Evolutionary conservation across 2,888 invertebrate species (phyloP).

Genomic region (Nemurella pictetii): DNA sequence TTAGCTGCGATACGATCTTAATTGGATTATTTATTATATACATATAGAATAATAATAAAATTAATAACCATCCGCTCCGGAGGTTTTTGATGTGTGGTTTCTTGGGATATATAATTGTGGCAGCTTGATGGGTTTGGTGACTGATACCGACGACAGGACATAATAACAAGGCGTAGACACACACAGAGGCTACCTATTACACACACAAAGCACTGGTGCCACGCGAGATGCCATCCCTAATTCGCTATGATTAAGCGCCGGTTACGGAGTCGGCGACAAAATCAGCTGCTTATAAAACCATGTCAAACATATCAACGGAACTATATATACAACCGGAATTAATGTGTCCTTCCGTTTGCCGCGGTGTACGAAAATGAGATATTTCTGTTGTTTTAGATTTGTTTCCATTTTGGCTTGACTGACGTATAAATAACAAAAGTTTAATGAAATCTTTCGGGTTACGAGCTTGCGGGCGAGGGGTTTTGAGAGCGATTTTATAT

Average conservation of each 20-base stretch:
- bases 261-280: no score
- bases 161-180: no score
- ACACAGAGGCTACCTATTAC: no score
- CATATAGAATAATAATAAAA: conserved; percentile 28
- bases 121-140: background rate
- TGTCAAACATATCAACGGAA: background rate
- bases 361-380: no score
- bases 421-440: background rate
- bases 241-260: no score
- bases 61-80: background rate
- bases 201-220: no score
- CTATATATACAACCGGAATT: background rate
- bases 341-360: background rate
- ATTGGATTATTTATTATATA: conserved; percentile 19
- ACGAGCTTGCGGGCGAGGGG: background rate
- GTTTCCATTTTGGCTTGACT: no score
- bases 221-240: no score
- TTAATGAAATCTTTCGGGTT: background rate
- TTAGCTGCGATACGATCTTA: conserved; percentile 15
- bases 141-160: background rate
- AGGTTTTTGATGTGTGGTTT: background rate
- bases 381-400: no score
- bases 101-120: background rate
- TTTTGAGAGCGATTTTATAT: background rate
- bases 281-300: no score